phyloP scores from a whole-genome alignment of 2,888 invertebrate genomes.

The Strigamia crassipes region DNA sequence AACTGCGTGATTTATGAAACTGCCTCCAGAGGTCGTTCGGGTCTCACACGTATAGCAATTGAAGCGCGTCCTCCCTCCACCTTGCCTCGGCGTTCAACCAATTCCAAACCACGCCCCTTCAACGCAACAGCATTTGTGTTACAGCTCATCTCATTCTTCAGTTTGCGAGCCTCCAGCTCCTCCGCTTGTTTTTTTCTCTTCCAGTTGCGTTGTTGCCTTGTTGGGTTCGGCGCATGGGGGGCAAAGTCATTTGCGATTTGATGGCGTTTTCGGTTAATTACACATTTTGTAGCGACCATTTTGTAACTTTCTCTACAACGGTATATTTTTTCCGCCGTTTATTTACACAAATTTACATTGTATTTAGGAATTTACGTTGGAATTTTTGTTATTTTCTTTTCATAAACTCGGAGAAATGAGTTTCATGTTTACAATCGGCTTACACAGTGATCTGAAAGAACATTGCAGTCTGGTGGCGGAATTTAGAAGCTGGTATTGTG shows the following conservation, averaged over 20 bases:
- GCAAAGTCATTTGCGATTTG: too few relatives aligned
- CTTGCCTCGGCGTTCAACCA: conserved; percentile 17
- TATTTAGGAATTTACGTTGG: not conserved
- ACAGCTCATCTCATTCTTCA: not conserved
- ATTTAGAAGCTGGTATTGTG: conserved; percentile 18
- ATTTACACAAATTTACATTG: too few relatives aligned
- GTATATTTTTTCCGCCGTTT: too few relatives aligned
- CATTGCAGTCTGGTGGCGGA: not conserved
- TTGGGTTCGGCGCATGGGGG: too few relatives aligned
- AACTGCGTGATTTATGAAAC: conserved; percentile 30
- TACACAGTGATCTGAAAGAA: not conserved
- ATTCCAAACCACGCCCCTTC: conserved; percentile 22
- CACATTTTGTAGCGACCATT: too few relatives aligned
- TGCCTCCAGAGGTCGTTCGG: conserved; percentile 26
- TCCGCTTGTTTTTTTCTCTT: not conserved
- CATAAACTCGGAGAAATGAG: not conserved
- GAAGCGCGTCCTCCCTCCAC: conserved; percentile 26
- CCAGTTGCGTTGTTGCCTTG: too few relatives aligned
- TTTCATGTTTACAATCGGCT: not conserved
- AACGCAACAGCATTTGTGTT: conserved; percentile 13
- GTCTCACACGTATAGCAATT: conserved; percentile 30
- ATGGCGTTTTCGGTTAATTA: too few relatives aligned
- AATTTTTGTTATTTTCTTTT: not conserved
- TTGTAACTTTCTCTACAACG: too few relatives aligned
- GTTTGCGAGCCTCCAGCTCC: not conserved